These are phyloP conservation scores for Leptinotarsa haldemani DNA, from an alignment of 2,888 invertebrate genomes.

Conservation along the genomic window DNA sequence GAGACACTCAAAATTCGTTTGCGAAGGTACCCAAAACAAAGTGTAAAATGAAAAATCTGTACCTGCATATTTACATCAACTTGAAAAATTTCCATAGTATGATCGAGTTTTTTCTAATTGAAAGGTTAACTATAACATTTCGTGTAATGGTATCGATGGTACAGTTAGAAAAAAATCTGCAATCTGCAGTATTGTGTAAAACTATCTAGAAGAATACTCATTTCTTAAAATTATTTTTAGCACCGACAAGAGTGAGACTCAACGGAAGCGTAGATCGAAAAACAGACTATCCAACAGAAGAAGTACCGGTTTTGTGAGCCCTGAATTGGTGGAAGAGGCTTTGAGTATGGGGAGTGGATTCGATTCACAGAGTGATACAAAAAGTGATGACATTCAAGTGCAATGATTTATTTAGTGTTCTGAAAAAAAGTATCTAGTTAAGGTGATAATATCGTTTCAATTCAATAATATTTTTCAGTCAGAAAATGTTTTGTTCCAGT, in stretches of 20 bases:
- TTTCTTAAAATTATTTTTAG: constrained; percentile 37
- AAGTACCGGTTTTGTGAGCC: constrained; percentile 58
- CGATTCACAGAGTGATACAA: constrained; percentile 17
- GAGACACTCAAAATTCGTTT: too few relatives aligned
- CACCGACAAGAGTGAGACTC: constrained; percentile 59
- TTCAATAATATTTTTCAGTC: not conserved
- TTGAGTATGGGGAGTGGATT: constrained; percentile 49
- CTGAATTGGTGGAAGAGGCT: constrained; percentile 55
- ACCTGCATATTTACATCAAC: too few relatives aligned
- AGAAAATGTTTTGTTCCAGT: not conserved
- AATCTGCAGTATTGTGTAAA: too few relatives aligned
- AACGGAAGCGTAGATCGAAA: constrained; percentile 61
- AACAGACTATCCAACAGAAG: constrained; percentile 62
- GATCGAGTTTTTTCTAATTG: too few relatives aligned
- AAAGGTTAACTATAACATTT: too few relatives aligned
- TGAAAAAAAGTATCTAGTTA: not conserved
- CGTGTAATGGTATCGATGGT: too few relatives aligned
- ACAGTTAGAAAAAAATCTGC: too few relatives aligned
- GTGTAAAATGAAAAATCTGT: too few relatives aligned
- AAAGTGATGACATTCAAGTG: constrained; percentile 7
- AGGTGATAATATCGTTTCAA: too few relatives aligned
- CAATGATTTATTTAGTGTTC: not conserved
- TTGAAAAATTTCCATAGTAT: too few relatives aligned
- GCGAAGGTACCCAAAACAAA: too few relatives aligned
- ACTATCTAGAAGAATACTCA: not conserved